Percentiles rank a stretch among this genome's conserved stretches.
Conservation (phyloP, 2,888 invertebrate genomes). For the Hofmannophila pseudospretella region DNA sequence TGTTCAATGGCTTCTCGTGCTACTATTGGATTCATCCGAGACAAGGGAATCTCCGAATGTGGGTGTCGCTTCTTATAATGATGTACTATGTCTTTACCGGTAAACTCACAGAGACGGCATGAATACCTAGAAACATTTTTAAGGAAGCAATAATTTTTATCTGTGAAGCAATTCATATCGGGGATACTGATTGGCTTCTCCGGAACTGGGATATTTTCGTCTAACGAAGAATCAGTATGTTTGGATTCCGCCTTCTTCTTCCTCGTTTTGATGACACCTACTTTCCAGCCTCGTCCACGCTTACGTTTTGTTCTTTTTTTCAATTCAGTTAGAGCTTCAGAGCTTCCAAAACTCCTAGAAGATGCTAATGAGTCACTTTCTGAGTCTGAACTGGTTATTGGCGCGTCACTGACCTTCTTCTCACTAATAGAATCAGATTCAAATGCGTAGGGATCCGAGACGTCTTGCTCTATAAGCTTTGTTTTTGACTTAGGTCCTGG, state of each 20-base stretch:
- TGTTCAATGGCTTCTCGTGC: constrained; percentile 77
- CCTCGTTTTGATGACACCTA: constrained; percentile 57
- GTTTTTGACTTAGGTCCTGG: constrained; percentile 57
- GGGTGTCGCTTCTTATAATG: constrained; percentile 83
- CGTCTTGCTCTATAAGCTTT: constrained; percentile 24
- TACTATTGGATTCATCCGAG: constrained; percentile 72
- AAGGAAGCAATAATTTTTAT: constrained; percentile 62
- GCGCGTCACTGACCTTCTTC: constrained; percentile 31
- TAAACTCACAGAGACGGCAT: constrained; percentile 80
- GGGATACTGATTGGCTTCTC: constrained; percentile 25
- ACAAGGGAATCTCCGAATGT: constrained; percentile 80
- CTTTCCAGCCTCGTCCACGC: constrained; percentile 43
- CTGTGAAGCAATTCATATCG: constrained; percentile 51
- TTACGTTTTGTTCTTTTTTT: constrained; percentile 54
- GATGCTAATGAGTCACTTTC: constrained; percentile 51
- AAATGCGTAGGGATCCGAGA: constrained; percentile 53
- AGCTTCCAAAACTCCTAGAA: constrained; percentile 44
- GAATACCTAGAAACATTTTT: constrained; percentile 51
- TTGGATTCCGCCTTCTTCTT: constrained; percentile 41
- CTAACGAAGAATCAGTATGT: constrained; percentile 13
- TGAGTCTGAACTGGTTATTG: constrained; percentile 39
- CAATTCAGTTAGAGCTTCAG: constrained; percentile 38
- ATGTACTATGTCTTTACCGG: constrained; percentile 79
- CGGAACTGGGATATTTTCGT: constrained; percentile 11
- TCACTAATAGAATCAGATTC: constrained; percentile 54